Percentiles rank a stretch among this genome's conserved stretches.
These are phyloP conservation scores for Polyommatus icarus DNA, from an alignment of 2,888 invertebrate genomes.

Conservation along the genomic window DNA sequence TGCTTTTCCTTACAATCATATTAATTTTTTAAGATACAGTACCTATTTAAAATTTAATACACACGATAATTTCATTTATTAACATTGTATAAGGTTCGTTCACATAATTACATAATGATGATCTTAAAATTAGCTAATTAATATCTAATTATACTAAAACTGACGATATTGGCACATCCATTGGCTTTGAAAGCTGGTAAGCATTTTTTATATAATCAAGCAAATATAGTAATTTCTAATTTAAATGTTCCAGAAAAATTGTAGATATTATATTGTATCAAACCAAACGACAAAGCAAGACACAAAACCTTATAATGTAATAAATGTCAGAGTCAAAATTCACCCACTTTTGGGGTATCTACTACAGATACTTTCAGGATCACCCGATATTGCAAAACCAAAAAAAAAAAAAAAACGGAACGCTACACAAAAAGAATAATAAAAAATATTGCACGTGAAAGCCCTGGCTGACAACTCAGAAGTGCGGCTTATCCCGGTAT, in stretches of 20 bases:
- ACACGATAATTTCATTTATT: too few species aligned
- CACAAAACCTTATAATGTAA: background rate
- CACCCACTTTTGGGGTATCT: too few species aligned
- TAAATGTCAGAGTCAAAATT: background rate
- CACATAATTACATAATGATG: background rate
- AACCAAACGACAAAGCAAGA: too few species aligned
- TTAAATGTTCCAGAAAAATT: background rate
- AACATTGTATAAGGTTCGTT: background rate
- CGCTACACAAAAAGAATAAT: background rate
- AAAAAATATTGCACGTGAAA: constrained; percentile 21
- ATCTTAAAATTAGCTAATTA: background rate
- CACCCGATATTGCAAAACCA: background rate
- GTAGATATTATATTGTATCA: background rate
- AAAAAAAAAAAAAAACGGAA: background rate
- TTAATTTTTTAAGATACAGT: background rate
- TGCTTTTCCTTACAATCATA: background rate
- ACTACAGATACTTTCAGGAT: background rate
- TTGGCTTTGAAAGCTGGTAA: background rate
- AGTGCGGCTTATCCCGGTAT: constrained; percentile 23
- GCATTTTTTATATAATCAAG: background rate
- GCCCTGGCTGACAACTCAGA: constrained; percentile 14
- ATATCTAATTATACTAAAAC: background rate
- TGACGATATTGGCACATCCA: background rate
- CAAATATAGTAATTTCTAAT: background rate
- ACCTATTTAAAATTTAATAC: too few species aligned